Base-by-base conservation (phyloP, 1,140 invertebrate species). In the Sesamia nonagrioides region DNA sequence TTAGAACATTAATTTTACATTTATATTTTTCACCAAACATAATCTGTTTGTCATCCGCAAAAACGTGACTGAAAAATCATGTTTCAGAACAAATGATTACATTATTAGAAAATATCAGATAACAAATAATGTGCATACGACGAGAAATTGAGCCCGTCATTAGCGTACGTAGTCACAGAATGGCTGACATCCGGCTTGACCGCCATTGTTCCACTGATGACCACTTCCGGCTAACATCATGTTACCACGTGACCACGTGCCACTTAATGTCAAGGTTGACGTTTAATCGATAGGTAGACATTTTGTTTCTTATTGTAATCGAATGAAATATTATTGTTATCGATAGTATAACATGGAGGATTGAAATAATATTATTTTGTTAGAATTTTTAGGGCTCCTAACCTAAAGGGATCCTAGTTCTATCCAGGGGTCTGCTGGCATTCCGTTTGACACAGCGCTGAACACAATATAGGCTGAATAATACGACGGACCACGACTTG, bases 251-350 rank as follows among this genome's bases (percentile, higher is more conserved):
- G 61, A 66, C 37, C 61, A 21, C 35, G 40, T 63, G 42, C 37
- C 63, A 68, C 63, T 68, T 68, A 68, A 50, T 68, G 63, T 68
- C 63, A 68, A 68, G 63, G 63, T 68, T 68, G 40, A 17, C 42
- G 21, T 11, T 68, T 68, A 48, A 68, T 68, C 63, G 63, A 48
- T 68, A 68, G 21, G 27, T 13, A 13, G 37, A 8, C 9, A 18
- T 63, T 63, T 33, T 60, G 35, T 35, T n/a, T 35, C 13, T 48
- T 48, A 48, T 48, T 48, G 37, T 40, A 42, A 5, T 37, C 33
- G 15, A 40, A 60, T 33, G 5, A 15, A 15, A 33, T 35, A 6
- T 7, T 48, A 48, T 35, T 37, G 58, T 13, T 8, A 13, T 11
- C 6, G 4, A 21, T 21, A 56, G 27, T 27, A 27, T 27, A 21